Conservation (phyloP, 2,888 invertebrate genomes). For the Drosophila vallismaia region DNA sequence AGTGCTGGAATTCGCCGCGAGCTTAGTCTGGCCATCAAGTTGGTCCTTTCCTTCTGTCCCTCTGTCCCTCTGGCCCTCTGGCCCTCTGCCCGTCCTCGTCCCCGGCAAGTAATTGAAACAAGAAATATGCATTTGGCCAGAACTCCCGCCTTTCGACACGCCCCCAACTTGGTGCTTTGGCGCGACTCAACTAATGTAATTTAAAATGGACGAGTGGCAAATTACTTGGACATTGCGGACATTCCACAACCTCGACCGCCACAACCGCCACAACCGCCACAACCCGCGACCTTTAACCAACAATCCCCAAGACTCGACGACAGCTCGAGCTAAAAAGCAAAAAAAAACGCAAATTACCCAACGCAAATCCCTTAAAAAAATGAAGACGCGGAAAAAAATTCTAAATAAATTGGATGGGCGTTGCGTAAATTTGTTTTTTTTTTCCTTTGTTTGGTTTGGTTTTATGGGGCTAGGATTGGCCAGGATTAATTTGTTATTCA, state of each 20-base stretch:
- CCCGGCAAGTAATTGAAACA: slow-evolving; percentile 68
- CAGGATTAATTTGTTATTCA: slow-evolving; percentile 76
- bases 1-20: slow-evolving; percentile 47
- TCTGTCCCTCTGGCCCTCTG: too few relatives aligned
- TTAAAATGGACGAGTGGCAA: slow-evolving; percentile 78
- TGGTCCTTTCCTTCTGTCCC: slow-evolving; percentile 2
- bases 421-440: slow-evolving; percentile 68
- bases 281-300: neutral
- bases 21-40: slow-evolving; percentile 26
- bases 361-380: slow-evolving; percentile 65
- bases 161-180: slow-evolving; percentile 26
- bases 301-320: slow-evolving; percentile 20
- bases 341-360: slow-evolving; percentile 65
- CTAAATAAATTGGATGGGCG: slow-evolving; percentile 71
- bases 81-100: neutral
- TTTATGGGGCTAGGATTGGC: slow-evolving; percentile 34
- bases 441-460: slow-evolving; percentile 29
- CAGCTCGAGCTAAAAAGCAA: slow-evolving; percentile 23
- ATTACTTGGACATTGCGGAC: slow-evolving; percentile 62
- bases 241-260: slow-evolving; percentile 15
- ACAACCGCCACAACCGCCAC: slow-evolving; percentile 8
- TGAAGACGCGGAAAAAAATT: slow-evolving; percentile 47
- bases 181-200: slow-evolving; percentile 71
- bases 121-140: slow-evolving; percentile 73
- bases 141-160: slow-evolving; percentile 8